Evolutionary conservation across 2,113 vertebrate genomes (phyloP).

Genomic region (Osmerus mordax): DNA sequence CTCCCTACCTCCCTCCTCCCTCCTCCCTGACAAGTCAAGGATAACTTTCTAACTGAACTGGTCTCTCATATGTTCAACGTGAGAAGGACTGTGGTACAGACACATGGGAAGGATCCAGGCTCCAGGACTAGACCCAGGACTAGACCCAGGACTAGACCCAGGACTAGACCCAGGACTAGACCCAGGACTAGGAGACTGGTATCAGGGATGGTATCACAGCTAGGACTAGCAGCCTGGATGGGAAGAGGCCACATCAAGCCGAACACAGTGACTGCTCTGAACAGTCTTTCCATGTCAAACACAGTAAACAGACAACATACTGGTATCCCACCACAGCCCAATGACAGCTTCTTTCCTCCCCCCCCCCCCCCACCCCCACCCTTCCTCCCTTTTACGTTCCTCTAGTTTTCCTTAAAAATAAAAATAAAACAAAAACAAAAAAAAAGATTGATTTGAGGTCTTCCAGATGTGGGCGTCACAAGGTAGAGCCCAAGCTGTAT

Average conservation of each 20-base stretch:
- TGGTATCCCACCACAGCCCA: constrained; percentile 66
- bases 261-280: neutral
- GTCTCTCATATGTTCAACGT: no score
- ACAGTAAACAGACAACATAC: constrained; percentile 46
- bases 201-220: no score
- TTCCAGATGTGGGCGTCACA: constrained; percentile 59
- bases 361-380: constrained; percentile 27
- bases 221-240: no score
- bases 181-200: no score
- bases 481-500: constrained; percentile 50
- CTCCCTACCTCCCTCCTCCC: neutral
- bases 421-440: constrained; percentile 45
- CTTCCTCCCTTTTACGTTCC: constrained; percentile 38
- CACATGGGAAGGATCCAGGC: no score
- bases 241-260: no score
- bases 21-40: no score
- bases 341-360: constrained; percentile 41
- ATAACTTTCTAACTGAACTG: no score
- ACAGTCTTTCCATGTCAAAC: constrained; percentile 5
- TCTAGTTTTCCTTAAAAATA: constrained; percentile 61
- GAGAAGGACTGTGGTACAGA: no score
- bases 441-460: constrained; percentile 67
- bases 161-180: no score
- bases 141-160: no score
- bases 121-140: no score